Evolutionary conservation across 37 sponge, comb jelly and placozoan genomes (phyloP), one percentile per base, ranked within the genome.

Genomic region (Hexactinellida sp.): DNA sequence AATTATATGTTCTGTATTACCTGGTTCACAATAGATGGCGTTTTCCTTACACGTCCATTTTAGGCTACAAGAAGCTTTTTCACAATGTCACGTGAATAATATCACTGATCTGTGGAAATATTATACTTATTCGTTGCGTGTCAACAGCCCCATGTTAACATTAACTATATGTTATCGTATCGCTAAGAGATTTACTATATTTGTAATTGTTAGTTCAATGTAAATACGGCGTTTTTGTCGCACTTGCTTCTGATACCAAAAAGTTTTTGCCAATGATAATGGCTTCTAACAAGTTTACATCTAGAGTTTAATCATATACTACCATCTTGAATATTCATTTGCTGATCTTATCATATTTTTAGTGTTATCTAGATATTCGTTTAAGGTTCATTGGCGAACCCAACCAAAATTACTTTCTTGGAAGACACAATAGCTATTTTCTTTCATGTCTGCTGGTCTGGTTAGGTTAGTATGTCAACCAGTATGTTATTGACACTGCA

Each of bases 401-500:
- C 76, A 63, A 63, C 76, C 76, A 63, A 63, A 21, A 63, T 63
- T 63, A 63, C 76, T 63, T 63, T 63, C 76, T 63, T 23, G 5
- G 34, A 23, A 63, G 19, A 63, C 76, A 63, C 76, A 63, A 63
- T 63, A 63, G 76, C 76, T 63, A 32, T 63, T 63, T 63, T 47
- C 52, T 47, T 47, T 47, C 16, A 47, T 19, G 52, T 47, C 52
- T 47, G 52, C 52, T 19, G 52, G 9, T 16, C 16, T 19, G 52
- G 9, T 9, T 9, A 9, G 52, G 52, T 47, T 9, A 47, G 16
- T 47, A 19, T 47, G 52, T 47, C 52, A 47, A 47, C 52, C 52
- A 47, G 52, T 47, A 47, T 47, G 16, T 47, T 47, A 47, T 47
- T 47, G 16, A 47, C 52, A 47, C n/a, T n/a, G n/a, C n/a, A n/a